These are phyloP conservation scores for Syngnathus acus DNA, from an alignment of 2,797 vertebrate genomes.

Conservation along the genomic window DNA sequence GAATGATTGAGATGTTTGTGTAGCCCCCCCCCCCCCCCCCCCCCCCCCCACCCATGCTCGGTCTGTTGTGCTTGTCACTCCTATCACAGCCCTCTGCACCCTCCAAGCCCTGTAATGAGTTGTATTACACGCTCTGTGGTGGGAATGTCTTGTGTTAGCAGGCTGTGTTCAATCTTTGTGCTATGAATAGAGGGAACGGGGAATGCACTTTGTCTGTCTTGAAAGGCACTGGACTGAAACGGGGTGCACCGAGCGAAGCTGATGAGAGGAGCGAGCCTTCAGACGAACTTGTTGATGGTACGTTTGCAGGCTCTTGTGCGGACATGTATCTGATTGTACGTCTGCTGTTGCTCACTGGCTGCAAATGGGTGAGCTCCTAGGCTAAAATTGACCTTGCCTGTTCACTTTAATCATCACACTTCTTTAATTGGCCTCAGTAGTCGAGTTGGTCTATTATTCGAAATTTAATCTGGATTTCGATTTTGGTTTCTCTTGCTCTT, in stretches of 20 bases:
- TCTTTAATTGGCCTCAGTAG: slow-evolving; percentile 37
- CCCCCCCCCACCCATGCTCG: slow-evolving; percentile 11
- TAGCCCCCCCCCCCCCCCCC: slow-evolving; percentile 8
- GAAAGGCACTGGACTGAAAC: slow-evolving; percentile 65
- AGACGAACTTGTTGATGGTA: slow-evolving; percentile 56
- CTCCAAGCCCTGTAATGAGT: slow-evolving; percentile 60
- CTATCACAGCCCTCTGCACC: slow-evolving; percentile 53
- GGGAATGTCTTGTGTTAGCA: slow-evolving; percentile 58
- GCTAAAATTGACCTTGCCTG: neutral
- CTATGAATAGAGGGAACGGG: slow-evolving; percentile 39
- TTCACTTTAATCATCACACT: neutral
- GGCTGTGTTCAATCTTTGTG: slow-evolving; percentile 57
- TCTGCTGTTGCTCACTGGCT: slow-evolving; percentile 20
- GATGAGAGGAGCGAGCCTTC: slow-evolving; percentile 61
- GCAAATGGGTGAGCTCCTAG: slow-evolving; percentile 19
- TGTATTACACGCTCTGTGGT: slow-evolving; percentile 69
- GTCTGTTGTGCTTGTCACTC: slow-evolving; percentile 43
- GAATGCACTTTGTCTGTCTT: slow-evolving; percentile 60
- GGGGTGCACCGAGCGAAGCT: slow-evolving; percentile 63
- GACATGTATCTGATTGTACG: slow-evolving; percentile 26
- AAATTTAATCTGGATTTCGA: too few relatives aligned
- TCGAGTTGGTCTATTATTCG: neutral
- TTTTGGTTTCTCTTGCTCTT: too few relatives aligned
- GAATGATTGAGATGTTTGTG: slow-evolving; percentile 57
- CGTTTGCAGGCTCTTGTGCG: slow-evolving; percentile 41